Base-by-base conservation (phyloP, 2,888 invertebrate genomes). In the Ophion costatus region DNA sequence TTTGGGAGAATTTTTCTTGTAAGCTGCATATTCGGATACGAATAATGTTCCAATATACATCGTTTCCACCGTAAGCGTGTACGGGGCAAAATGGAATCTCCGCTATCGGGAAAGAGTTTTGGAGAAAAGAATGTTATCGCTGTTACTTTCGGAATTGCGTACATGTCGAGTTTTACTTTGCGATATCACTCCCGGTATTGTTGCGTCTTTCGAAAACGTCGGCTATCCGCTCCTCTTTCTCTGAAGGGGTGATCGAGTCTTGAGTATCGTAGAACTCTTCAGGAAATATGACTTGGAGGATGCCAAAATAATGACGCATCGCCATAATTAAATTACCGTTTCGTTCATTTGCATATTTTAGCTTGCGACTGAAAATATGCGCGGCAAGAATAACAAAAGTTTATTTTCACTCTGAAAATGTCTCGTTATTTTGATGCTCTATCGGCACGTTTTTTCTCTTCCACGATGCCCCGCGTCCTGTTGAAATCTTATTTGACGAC, bases 151-250 rank as follows among this genome's bases (percentile, higher is more conserved):
- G n/a, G 77, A 84, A 84, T 80, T 74, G 57, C 56, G 76, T 63
- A 80, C 84, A 84, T 84, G 80, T 84, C 84, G 76, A 51, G n/a
- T 29, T 70, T 70, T 56, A 7, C n/a, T 24, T 42, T n/a, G 56
- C 24, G 11, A 20, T 38, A 45, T 38, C 61, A 22, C 17, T 75
- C 1, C 51, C 11, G 14, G n/a, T 33, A n/a, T n/a, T 11, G 20
- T 24, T 17, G 73, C 22, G 33, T n/a, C 9, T 29, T 63, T 29
- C 1, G 22, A n/a, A 63, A 61, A 73, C 59, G 9, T 22, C 38
- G 38, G 7, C 38, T 38, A 38, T 38, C 0, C 14, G 6, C 38
- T 7, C 10, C 10, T 59, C n/a, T 51, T 17, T 29, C 2, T 14
- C 42, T 14, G 3, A 14, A 14, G 5, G 17, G 51, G 17, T 17